These are phyloP conservation scores for Heliconius congener DNA, from an alignment of 1,140 invertebrate genomes.

Conservation along the genomic window DNA sequence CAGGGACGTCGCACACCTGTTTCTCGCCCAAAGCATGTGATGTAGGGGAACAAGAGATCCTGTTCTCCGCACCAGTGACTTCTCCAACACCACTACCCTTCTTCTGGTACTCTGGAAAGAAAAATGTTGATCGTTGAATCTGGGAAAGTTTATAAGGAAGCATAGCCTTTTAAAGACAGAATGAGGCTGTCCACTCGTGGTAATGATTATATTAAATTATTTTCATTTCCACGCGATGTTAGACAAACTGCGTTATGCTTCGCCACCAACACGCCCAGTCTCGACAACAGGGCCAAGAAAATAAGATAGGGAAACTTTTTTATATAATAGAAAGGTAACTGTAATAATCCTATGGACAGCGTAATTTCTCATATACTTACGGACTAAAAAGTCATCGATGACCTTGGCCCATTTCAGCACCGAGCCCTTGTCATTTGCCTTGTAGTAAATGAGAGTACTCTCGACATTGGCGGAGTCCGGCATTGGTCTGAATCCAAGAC, in stretches of 20 bases:
- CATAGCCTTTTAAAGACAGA: too few relatives aligned
- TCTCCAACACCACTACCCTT: slow-evolving; percentile 68
- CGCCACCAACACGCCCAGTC: too few relatives aligned
- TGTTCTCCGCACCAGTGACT: slow-evolving; percentile 68
- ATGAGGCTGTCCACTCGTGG: too few relatives aligned
- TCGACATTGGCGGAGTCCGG: slow-evolving; percentile 93
- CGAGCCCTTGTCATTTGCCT: slow-evolving; percentile 89
- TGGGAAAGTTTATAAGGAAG: too few relatives aligned
- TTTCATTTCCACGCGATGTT: too few relatives aligned
- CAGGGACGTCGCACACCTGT: slow-evolving; percentile 78
- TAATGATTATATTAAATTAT: too few relatives aligned
- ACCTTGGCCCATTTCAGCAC: slow-evolving; percentile 90
- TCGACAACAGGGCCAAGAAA: neutral
- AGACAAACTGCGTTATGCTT: too few relatives aligned
- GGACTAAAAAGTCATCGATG: slow-evolving; percentile 87
- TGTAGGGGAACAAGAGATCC: slow-evolving; percentile 81
- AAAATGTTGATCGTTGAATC: too few relatives aligned
- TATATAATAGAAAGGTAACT: too few relatives aligned
- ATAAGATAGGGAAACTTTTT: neutral
- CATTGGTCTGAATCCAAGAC: slow-evolving; percentile 96
- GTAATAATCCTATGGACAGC: neutral
- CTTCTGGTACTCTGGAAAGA: slow-evolving; percentile 70
- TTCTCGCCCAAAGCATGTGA: slow-evolving; percentile 71
- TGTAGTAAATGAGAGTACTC: slow-evolving; percentile 97
- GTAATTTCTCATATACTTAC: slow-evolving; percentile 76